A percentile compares a stretch with the other conserved stretches of the same genome.
These are phyloP conservation scores for Caenorhabditis imperialis DNA, from an alignment of 2,888 invertebrate genomes.

Conservation along the genomic window DNA sequence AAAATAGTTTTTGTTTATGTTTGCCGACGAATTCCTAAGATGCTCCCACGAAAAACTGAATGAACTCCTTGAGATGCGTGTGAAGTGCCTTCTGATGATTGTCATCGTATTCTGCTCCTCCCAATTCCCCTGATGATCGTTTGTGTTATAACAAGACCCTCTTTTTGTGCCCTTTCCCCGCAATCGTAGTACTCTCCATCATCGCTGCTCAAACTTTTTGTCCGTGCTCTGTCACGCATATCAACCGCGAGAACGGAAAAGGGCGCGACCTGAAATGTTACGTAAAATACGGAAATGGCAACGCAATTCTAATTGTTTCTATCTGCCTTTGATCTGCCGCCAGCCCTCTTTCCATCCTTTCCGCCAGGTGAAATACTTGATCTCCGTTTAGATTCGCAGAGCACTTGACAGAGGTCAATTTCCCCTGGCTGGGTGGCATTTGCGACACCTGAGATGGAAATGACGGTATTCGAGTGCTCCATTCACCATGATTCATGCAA, in stretches of 20 bases:
- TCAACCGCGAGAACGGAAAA: too few species aligned
- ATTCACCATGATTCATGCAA: constrained; percentile 9
- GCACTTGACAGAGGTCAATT: constrained; percentile 44
- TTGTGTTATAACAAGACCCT: constrained; percentile 29
- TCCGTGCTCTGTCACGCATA: too few species aligned
- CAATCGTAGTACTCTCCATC: constrained; percentile 11
- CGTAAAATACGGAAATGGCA: constrained; percentile 13
- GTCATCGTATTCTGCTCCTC: constrained; percentile 26
- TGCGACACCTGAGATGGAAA: constrained; percentile 42
- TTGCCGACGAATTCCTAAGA: too few species aligned
- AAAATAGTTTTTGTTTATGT: too few species aligned
- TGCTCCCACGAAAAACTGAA: constrained; percentile 22
- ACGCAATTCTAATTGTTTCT: constrained; percentile 40
- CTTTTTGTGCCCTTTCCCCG: constrained; percentile 41
- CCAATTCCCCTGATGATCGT: constrained; percentile 57
- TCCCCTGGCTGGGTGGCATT: constrained; percentile 23
- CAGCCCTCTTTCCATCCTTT: constrained; percentile 3
- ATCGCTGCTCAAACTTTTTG: too few species aligned
- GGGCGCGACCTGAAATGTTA: constrained; percentile 3
- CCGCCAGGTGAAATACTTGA: constrained; percentile 23
- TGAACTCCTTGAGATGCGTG: constrained; percentile 46
- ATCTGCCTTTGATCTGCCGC: constrained; percentile 26
- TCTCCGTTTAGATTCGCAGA: constrained; percentile 26
- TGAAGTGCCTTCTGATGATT: constrained; percentile 51
- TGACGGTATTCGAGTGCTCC: constrained; percentile 31